These are phyloP conservation scores for Hecatera dysodea DNA, from an alignment of 2,888 invertebrate species.

Conservation along the genomic window DNA sequence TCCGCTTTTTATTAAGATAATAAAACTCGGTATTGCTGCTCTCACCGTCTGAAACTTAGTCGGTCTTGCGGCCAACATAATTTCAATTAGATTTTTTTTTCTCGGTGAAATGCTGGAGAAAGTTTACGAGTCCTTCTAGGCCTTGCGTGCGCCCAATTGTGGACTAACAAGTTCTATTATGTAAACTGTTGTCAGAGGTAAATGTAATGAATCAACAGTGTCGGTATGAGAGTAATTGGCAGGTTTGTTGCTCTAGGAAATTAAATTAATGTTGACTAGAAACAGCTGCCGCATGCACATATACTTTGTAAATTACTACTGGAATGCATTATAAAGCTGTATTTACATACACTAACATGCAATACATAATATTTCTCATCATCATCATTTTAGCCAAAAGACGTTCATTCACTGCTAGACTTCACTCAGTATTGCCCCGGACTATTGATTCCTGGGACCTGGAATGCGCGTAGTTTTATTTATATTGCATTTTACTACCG, in stretches of 20 bases:
- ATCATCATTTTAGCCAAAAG: too few relatives aligned
- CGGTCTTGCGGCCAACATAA: constrained; percentile 70
- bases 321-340: background rate
- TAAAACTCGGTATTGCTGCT: constrained; percentile 74
- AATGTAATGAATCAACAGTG: constrained; percentile 31
- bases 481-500: too few relatives aligned
- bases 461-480: too few relatives aligned
- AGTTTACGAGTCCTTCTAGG: constrained; percentile 51
- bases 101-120: constrained; percentile 40
- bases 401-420: too few relatives aligned
- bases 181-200: background rate
- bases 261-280: background rate
- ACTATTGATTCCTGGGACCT: too few relatives aligned
- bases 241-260: background rate
- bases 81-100: constrained; percentile 76
- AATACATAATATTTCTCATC: too few relatives aligned
- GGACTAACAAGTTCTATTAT: background rate
- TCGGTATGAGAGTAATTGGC: constrained; percentile 19
- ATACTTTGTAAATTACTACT: background rate
- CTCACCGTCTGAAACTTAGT: constrained; percentile 69
- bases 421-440: too few relatives aligned
- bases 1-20: constrained; percentile 78
- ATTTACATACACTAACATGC: background rate
- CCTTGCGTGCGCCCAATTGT: constrained; percentile 20
- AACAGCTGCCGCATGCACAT: background rate